Conservation (phyloP, 2,797 vertebrate species). For the Rhinella marina region DNA sequence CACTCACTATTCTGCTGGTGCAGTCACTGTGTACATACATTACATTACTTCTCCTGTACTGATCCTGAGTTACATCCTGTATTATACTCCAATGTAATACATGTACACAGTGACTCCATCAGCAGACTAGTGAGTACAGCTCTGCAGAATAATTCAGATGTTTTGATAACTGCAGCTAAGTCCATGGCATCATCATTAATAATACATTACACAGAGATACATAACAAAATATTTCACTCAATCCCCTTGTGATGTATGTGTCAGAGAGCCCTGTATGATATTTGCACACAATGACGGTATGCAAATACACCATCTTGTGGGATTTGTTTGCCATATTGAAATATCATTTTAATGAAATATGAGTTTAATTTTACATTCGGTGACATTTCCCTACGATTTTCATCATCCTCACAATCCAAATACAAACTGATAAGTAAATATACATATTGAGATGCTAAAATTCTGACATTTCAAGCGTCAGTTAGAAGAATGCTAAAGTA, state of each 20-base stretch:
- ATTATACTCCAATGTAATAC: too few species aligned
- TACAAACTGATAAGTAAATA: background rate
- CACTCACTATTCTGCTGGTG: too few species aligned
- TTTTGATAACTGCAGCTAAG: background rate
- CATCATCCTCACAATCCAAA: background rate
- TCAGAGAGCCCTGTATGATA: background rate
- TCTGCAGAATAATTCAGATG: too few species aligned
- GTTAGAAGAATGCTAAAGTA: background rate
- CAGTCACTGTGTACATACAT: too few species aligned
- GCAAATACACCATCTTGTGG: background rate
- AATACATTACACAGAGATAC: background rate
- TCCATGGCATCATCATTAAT: background rate
- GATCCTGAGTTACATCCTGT: too few species aligned
- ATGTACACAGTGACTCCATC: too few species aligned
- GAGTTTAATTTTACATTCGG: constrained; percentile 9
- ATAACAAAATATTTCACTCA: background rate
- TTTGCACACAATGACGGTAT: constrained; percentile 14
- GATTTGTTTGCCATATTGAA: background rate
- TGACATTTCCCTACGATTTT: constrained; percentile 21
- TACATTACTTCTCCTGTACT: too few species aligned
- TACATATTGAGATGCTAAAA: background rate
- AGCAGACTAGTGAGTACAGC: too few species aligned
- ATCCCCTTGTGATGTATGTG: background rate
- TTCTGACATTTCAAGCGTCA: background rate
- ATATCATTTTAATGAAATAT: constrained; percentile 25